Conservation (phyloP, 2,113 vertebrate genomes). For the Misgurnus mizolepis region DNA sequence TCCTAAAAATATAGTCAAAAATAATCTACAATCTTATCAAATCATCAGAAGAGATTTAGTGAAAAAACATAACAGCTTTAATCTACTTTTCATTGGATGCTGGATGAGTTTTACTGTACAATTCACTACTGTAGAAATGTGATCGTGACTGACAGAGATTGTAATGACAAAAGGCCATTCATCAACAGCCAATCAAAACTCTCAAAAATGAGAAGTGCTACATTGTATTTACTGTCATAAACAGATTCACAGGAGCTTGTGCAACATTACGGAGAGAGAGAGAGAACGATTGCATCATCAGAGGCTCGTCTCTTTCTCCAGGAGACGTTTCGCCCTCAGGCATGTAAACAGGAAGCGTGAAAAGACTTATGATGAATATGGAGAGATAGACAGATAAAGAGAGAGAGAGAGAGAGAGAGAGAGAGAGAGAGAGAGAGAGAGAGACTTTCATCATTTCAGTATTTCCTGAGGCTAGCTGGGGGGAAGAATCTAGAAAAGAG, state of each 20-base stretch:
- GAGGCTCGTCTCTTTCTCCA: conserved; percentile 43
- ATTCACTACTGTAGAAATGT: too few species aligned
- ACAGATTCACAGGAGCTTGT: conserved; percentile 25
- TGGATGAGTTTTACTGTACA: too few species aligned
- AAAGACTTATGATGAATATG: conserved; percentile 56
- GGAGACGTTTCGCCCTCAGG: conserved; percentile 50
- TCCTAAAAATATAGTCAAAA: neutral
- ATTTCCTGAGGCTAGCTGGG: conserved; percentile 54
- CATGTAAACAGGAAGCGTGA: conserved; percentile 64
- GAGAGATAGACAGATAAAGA: neutral
- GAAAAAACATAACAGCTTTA: too few species aligned
- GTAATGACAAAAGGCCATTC: conserved; percentile 32
- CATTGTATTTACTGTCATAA: conserved; percentile 19
- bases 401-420: conserved; percentile 10
- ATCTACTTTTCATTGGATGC: too few species aligned
- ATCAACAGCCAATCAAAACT: conserved; percentile 8
- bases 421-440: conserved; percentile 2
- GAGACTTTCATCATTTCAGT: conserved; percentile 59
- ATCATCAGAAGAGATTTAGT: too few species aligned
- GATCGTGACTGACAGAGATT: neutral
- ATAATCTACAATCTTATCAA: too few species aligned
- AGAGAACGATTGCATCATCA: conserved; percentile 62
- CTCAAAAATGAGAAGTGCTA: conserved; percentile 9
- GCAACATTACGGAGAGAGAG: neutral
- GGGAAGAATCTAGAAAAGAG: conserved; percentile 19